Conservation (phyloP, 2,888 invertebrate species). For the Argyresthia goedartella region DNA sequence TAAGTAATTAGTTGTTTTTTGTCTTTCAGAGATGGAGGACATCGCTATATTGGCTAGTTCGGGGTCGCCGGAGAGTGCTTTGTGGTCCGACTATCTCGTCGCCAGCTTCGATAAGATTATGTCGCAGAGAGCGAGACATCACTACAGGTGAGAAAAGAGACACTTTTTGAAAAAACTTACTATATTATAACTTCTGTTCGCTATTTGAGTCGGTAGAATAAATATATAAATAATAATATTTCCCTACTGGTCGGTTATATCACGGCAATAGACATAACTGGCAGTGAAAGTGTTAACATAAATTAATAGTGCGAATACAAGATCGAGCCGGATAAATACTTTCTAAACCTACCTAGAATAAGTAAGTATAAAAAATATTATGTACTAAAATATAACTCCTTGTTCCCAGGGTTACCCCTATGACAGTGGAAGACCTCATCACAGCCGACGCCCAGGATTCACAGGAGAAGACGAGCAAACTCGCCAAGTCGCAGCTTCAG, state of each 20-base stretch:
- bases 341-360: no score
- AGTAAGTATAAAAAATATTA: no score
- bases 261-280: no score
- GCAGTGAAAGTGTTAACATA: no score
- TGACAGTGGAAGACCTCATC: slow-evolving; percentile 79
- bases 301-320: no score
- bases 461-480: slow-evolving; percentile 61
- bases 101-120: slow-evolving; percentile 89
- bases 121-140: slow-evolving; percentile 82
- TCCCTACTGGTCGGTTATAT: no score
- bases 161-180: no score
- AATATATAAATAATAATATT: no score
- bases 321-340: no score
- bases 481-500: slow-evolving; percentile 79
- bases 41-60: slow-evolving; percentile 85
- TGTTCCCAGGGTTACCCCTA: slow-evolving; percentile 76
- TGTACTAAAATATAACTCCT: no score
- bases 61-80: slow-evolving; percentile 80
- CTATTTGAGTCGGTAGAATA: no score
- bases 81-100: slow-evolving; percentile 86
- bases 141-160: slow-evolving; percentile 75
- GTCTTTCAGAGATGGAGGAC: slow-evolving; percentile 78
- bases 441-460: slow-evolving; percentile 60
- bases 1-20: slow-evolving; percentile 1
- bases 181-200: no score